Conservation (phyloP, 1,140 invertebrate genomes). For the Latrodectus geometricus region DNA sequence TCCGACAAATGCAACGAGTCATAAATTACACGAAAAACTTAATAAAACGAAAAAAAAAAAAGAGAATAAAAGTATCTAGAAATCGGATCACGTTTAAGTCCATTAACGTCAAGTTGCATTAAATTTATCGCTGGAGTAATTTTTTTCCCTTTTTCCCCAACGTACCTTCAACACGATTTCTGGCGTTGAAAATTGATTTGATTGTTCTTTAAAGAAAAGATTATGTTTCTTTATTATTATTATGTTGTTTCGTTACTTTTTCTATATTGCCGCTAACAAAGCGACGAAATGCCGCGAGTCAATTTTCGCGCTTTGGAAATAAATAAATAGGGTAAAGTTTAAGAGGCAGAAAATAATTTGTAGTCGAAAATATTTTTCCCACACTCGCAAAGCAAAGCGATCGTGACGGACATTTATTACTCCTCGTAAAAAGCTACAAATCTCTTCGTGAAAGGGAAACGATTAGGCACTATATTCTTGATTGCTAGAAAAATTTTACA, state of each 20-base stretch:
- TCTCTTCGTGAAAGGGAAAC: slow-evolving; percentile 2
- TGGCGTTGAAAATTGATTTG: slow-evolving; percentile 53
- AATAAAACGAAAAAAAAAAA: not conserved
- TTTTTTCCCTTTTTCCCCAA: slow-evolving; percentile 19
- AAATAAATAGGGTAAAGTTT: slow-evolving; percentile 13
- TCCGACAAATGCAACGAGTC: not conserved
- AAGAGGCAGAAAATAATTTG: slow-evolving; percentile 33
- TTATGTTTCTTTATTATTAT: not conserved
- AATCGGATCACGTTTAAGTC: slow-evolving; percentile 12
- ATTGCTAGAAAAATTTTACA: too few species aligned
- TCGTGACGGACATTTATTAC: slow-evolving; percentile 52
- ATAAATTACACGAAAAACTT: not conserved
- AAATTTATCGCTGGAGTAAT: slow-evolving; percentile 31
- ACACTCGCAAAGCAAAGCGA: slow-evolving; percentile 21
- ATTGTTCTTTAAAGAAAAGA: slow-evolving; percentile 42
- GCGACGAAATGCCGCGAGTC: slow-evolving; percentile 38
- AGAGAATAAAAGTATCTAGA: not conserved
- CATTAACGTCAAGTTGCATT: slow-evolving; percentile 48
- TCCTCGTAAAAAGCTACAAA: slow-evolving; percentile 40
- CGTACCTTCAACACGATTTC: slow-evolving; percentile 44
- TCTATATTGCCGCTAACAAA: slow-evolving; percentile 5
- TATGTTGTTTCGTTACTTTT: not conserved
- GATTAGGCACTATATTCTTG: too few species aligned
- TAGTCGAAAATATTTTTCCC: slow-evolving; percentile 47
- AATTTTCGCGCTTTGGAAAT: slow-evolving; percentile 19